Conservation (phyloP, 2,888 invertebrate species). For the Polydrusus cervinus region DNA sequence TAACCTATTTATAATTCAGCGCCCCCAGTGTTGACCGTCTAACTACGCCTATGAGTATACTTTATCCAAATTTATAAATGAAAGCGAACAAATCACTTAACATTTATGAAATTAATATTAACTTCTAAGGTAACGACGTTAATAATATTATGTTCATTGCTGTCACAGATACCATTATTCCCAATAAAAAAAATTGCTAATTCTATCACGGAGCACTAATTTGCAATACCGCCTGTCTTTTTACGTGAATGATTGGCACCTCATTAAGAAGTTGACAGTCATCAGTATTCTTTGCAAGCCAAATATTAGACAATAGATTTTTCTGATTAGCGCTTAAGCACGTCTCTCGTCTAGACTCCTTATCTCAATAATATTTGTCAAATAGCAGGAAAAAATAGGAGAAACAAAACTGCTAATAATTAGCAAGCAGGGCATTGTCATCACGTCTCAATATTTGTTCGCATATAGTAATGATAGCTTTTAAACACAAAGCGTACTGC, state of each 20-base stretch:
- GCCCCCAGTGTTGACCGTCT: too few relatives aligned
- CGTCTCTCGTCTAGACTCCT: constrained; percentile 32
- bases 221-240: constrained; percentile 10
- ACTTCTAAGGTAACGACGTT: too few relatives aligned
- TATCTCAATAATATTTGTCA: constrained; percentile 30
- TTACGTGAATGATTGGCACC: constrained; percentile 16
- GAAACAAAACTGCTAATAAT: constrained; percentile 30
- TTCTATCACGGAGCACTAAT: constrained; percentile 12
- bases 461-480: constrained; percentile 30
- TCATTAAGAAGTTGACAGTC: not conserved
- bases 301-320: constrained; percentile 28
- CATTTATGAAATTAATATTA: too few relatives aligned
- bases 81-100: too few relatives aligned
- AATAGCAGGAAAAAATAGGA: constrained; percentile 18
- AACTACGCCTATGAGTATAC: too few relatives aligned
- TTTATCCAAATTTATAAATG: too few relatives aligned
- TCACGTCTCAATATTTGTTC: constrained; percentile 31
- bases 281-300: constrained; percentile 35
- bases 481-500: constrained; percentile 31
- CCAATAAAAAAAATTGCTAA: not conserved
- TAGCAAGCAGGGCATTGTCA: constrained; percentile 25
- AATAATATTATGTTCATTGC: too few relatives aligned
- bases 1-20: too few relatives aligned
- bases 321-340: constrained; percentile 16
- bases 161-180: too few relatives aligned